Evolutionary conservation across 2,113 vertebrate genomes (phyloP), one percentile per base, ranked within the genome.

Genomic region (Euleptes europaea): DNA sequence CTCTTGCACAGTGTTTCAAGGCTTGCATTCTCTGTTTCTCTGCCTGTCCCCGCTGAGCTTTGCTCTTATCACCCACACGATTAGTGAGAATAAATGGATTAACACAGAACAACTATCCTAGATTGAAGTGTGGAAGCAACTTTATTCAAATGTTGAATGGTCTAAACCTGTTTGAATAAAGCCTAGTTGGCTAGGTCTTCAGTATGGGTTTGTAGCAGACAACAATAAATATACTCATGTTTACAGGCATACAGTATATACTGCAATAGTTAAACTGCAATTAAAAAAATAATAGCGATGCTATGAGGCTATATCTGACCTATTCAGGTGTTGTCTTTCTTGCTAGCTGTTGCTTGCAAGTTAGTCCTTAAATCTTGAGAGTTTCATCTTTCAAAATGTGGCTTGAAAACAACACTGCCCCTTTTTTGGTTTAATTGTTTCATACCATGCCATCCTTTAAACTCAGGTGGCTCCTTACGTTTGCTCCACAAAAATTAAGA

Each of bases 11-110:
- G 31, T 78, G 35, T 79, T 44, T 79, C 40, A 63, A 72, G 21
- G 67, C 66, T 85, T 79, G 76, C 84, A 79, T 79, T 78, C 38
- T 85, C 67, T 85, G 17, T 71, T 72, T 63, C 40, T 85, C 71
- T 72, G 76, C 76, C 72, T 72, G 49, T 85, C 31, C 28, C 33
- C 79, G 33, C 42, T 85, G 33, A 8, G 33, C 49, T 31, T 63
- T 69, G 65, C 78, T 72, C 54, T 11, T 57, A 42, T 60, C 57
- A 17, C 38, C 51, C 42, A 9, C 14, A n/a, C 28, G 38, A 73
- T 47, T 10, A 67, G 19, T 38, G 7, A 57, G 63, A 76, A 28
- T 51, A 74, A 42, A 26, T 78, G 21, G n/a, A 28, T 7, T 26
- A 78, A 65, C 60, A 74, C 40, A 26, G 57, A 40, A 15, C 26